Evolutionary conservation across 2,888 invertebrate species (phyloP), one percentile per base, ranked within the genome.

Genomic region (Cerastis leucographa): DNA sequence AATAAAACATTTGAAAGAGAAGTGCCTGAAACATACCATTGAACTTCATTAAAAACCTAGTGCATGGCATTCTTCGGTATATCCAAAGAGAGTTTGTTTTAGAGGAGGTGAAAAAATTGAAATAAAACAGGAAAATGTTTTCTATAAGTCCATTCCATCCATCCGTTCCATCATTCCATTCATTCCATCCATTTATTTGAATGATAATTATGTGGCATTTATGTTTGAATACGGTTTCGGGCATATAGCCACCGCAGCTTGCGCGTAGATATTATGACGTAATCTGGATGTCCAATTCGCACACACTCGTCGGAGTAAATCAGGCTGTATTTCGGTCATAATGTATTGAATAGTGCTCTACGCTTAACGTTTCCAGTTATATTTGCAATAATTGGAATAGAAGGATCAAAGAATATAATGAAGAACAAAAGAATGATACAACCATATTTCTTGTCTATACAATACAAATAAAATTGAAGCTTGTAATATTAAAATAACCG

Each of bases 101-200:
- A 12, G 8, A 29, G 2, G n/a, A n/a, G 0, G 25, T 2, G 8
- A 2, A 7, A 1, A 25, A 25, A 12, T 14, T 56, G 0, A 29
- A 29, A 59, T 59, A 59, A 59, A 7, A 17, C 17, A 29, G 17
- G 17, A 29, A 29, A 1, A 17, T 54, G 12, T 54, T 35, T 35
- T 35, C 35, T 35, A 35, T 35, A 35, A 35, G 35, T n/a, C n/a
- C n/a, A n/a, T n/a, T n/a, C n/a, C n/a, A n/a, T n/a, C n/a, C n/a
- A n/a, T n/a, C n/a, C n/a, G n/a, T n/a, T n/a, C n/a, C n/a, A n/a
- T n/a, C n/a, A n/a, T n/a, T n/a, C n/a, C n/a, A n/a, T n/a, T n/a
- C n/a, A n/a, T n/a, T n/a, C n/a, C n/a, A n/a, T n/a, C n/a, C n/a
- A n/a, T n/a, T n/a, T n/a, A n/a, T 29, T 59, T 59, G 29, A 59